Evolutionary conservation across 2,113 vertebrate species (phyloP), one percentile per base, ranked within the genome.

Genomic region (Burhinus bistriatus): DNA sequence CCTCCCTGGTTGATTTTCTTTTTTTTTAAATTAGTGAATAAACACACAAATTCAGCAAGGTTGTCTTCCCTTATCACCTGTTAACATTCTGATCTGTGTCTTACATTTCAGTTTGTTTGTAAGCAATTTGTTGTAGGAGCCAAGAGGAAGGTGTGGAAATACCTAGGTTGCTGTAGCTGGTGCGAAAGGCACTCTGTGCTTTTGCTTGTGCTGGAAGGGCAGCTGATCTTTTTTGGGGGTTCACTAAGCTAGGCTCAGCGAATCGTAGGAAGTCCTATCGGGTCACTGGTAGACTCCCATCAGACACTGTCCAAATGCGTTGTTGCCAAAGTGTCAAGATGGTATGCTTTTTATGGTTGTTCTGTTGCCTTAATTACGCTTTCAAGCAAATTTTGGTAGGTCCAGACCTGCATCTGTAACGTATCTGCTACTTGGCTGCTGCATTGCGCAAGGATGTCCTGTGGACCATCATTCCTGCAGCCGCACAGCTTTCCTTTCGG

Each of bases 101-200:
- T 36, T 20, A 2, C 5, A 2, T 38, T 65, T n/a, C 5, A 11
- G 22, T 65, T 59, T 25, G 45, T 45, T 49, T 42, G 16, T 52
- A 19, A 44, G 10, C 26, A 32, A 19, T 45, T 38, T 16, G 32
- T 26, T 64, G 44, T 9, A 69, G 87, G 32, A 62, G 45, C 45
- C 62, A 19, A 23, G 83, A 30, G 10, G 51, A 42, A 49, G 25
- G 12, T 54, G 30, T 47, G 36, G 52, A 15, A 81, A 6, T 27
- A 27, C 34, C 30, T 15, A 0, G 0, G 0, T 27, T 34, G 55
- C 12, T 47, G 66, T 26, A 19, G 47, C 75, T 58, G 75, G 45
- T 3, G 17, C 30, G 45, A 13, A n/a, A 6, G 52, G 21, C 6
- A 6, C 40, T 23, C 15, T 30, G 26, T 26, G 49, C 64, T 77